These are phyloP conservation scores for fruit fly (Drosophila melanogaster) DNA, from an alignment of 1,140 invertebrate genomes.

Conservation along the genomic window DNA sequence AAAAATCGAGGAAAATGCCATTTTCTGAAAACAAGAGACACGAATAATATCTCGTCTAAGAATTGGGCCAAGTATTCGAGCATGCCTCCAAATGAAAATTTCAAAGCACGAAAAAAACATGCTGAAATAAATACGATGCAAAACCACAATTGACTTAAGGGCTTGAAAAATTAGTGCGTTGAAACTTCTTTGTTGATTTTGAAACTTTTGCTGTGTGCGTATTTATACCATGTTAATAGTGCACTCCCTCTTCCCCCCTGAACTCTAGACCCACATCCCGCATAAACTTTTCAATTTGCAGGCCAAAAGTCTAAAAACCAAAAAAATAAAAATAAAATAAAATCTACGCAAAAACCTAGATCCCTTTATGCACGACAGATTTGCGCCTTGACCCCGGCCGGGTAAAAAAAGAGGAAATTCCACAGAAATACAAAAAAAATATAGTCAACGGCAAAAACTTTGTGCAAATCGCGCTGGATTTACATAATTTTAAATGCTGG, in stretches of 20 bases:
- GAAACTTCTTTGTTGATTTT: conserved; percentile 5
- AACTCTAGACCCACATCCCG: conserved; percentile 3
- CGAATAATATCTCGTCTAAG: not conserved
- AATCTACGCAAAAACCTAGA: conserved; percentile 38
- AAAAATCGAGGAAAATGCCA: not conserved
- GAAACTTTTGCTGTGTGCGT: conserved; percentile 1
- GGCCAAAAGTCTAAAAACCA: conserved; percentile 21
- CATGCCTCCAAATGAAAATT: not conserved
- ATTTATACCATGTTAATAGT: conserved; percentile 41
- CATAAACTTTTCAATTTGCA: conserved; percentile 75
- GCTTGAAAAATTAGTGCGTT: conserved; percentile 11
- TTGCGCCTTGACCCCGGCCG: conserved; percentile 63
- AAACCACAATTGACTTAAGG: conserved; percentile 1
- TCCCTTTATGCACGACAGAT: conserved; percentile 69
- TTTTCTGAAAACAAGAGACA: not conserved
- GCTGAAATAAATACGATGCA: conserved; percentile 5
- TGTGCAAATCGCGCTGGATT: conserved; percentile 74
- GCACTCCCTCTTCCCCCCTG: not conserved
- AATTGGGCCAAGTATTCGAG: not conserved
- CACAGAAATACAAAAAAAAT: conserved; percentile 18
- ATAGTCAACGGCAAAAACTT: conserved; percentile 51
- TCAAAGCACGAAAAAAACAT: not conserved
- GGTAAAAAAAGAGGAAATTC: conserved; percentile 1
- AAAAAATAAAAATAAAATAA: conserved; percentile 29
- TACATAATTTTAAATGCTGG: conserved; percentile 77